Evolutionary conservation across 2,797 vertebrate genomes (phyloP).

Genomic region (Sebastolobus alascanus): DNA sequence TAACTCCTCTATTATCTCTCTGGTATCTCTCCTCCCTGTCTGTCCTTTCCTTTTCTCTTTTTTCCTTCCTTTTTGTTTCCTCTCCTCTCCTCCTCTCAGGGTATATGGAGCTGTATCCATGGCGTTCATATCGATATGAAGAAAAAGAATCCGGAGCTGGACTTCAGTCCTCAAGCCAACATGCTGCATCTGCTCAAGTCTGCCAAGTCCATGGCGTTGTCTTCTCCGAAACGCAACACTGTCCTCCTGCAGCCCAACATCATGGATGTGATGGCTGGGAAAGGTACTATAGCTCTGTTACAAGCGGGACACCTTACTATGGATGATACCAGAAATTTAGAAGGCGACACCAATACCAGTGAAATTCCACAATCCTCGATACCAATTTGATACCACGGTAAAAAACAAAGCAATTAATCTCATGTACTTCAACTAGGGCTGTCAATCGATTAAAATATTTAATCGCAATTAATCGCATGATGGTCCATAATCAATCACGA

Average conservation of each 20-base stretch:
- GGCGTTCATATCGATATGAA: conserved; percentile 98
- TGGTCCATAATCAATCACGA: too few relatives aligned
- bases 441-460: too few relatives aligned
- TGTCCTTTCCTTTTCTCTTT: background rate
- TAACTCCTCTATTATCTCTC: conserved; percentile 37
- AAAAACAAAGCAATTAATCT: too few relatives aligned
- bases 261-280: conserved; percentile 92
- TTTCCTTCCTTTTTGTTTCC: background rate
- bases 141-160: conserved; percentile 94
- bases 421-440: too few relatives aligned
- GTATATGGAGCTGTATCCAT: conserved; percentile 99
- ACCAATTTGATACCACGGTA: background rate
- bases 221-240: conserved; percentile 92
- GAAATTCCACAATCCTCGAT: background rate
- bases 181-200: conserved; percentile 97
- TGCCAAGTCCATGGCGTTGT: conserved; percentile 93
- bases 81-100: conserved; percentile 81
- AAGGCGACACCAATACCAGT: background rate
- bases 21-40: background rate
- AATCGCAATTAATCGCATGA: too few relatives aligned
- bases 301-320: background rate
- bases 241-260: conserved; percentile 84
- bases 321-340: background rate
- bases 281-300: conserved; percentile 76
- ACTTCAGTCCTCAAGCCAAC: conserved; percentile 95